A percentile compares a stretch with the other conserved stretches of the same genome.
These are phyloP conservation scores for Tenualosa thibaudeaui DNA, from an alignment of 2,797 vertebrate genomes.

Conservation along the genomic window DNA sequence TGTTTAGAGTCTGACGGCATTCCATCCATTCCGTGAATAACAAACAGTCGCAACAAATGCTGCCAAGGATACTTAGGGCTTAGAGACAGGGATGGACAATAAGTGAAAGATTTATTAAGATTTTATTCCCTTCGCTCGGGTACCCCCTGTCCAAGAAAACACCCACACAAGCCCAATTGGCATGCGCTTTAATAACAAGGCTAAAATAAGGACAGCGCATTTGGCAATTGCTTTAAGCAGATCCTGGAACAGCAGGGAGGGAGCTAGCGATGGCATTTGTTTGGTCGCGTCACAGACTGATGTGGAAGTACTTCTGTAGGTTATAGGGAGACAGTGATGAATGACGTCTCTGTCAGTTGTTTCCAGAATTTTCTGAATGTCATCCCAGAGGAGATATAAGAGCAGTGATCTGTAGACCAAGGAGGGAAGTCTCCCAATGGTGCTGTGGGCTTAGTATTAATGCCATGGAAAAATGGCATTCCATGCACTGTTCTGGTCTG, in stretches of 20 bases:
- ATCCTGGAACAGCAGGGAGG: background rate
- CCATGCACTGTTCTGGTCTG: background rate
- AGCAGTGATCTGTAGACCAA: background rate
- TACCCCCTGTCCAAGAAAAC: background rate
- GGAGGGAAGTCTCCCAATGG: background rate
- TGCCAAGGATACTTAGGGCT: background rate
- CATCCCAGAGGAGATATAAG: background rate
- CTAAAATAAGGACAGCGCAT: background rate
- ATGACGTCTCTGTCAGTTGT: background rate
- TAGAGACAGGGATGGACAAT: background rate
- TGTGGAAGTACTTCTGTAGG: background rate
- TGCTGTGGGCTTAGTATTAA: conserved; percentile 5
- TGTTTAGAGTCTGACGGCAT: background rate
- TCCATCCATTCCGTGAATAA: background rate
- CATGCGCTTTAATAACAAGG: background rate
- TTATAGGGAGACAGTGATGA: background rate
- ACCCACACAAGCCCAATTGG: background rate
- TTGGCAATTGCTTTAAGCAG: background rate
- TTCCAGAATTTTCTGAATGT: conserved; percentile 17
- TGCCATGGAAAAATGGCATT: conserved; percentile 15
- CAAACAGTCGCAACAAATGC: background rate
- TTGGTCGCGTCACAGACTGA: background rate
- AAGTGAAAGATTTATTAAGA: background rate
- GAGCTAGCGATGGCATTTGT: background rate
- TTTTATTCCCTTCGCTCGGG: background rate